phyloP scores from a whole-genome alignment of 2,113 vertebrate species.

The Myiozetetes cayanensis region DNA sequence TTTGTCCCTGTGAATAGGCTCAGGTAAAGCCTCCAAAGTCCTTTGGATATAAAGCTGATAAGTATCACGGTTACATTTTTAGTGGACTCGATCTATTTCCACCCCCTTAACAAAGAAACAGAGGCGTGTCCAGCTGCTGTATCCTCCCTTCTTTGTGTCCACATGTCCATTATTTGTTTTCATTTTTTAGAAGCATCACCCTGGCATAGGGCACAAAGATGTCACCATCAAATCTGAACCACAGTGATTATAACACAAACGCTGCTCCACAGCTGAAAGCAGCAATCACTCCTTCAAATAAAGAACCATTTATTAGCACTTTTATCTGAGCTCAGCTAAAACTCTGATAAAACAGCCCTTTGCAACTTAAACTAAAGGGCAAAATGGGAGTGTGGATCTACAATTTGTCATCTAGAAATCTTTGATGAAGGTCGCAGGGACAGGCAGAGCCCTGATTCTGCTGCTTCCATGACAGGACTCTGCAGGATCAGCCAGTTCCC shows the following conservation, averaged over 20 bases:
- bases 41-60: neutral
- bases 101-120: neutral
- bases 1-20: neutral
- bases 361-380: neutral
- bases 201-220: neutral
- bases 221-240: neutral
- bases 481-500: neutral
- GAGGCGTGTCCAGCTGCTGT: neutral
- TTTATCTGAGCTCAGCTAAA: neutral
- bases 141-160: neutral
- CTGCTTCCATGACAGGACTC: neutral
- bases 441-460: neutral
- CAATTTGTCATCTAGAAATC: neutral
- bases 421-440: neutral
- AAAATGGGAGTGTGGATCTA: neutral
- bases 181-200: neutral
- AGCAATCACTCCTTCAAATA: slow-evolving; percentile 3
- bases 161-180: neutral
- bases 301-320: neutral
- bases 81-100: neutral
- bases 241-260: neutral
- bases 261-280: neutral
- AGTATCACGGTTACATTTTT: neutral
- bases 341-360: neutral
- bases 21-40: neutral